Evolutionary conservation across 2,888 invertebrate species (phyloP).

Genomic region (Harpagoxenus sublaevis): DNA sequence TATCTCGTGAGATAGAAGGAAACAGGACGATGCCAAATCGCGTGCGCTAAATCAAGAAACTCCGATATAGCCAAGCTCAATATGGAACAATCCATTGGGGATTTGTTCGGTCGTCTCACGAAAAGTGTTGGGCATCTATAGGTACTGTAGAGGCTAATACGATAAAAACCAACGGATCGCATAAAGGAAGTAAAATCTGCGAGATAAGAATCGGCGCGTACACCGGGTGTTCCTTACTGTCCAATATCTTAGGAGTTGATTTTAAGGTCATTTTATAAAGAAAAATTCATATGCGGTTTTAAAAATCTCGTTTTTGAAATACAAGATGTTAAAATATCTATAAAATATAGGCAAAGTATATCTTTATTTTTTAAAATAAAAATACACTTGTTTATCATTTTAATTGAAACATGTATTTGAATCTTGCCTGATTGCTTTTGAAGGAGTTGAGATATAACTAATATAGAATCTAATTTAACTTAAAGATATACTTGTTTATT

Average conservation of each 20-base stretch:
- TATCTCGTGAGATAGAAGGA: constrained; percentile 29
- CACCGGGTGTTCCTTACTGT: neutral
- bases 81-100: constrained; percentile 3
- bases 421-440: too few species aligned
- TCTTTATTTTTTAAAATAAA: too few species aligned
- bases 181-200: neutral
- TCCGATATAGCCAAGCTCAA: constrained; percentile 3
- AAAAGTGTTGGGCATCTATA: neutral
- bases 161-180: neutral
- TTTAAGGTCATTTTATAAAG: neutral
- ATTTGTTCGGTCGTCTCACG: constrained; percentile 2
- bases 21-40: constrained; percentile 5
- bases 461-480: too few species aligned
- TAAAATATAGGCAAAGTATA: neutral
- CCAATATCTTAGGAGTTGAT: neutral
- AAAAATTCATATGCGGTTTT: neutral
- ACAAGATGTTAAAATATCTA: neutral
- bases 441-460: too few species aligned
- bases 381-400: too few species aligned
- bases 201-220: neutral
- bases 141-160: neutral
- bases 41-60: constrained; percentile 38
- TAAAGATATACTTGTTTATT: too few species aligned
- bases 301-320: neutral
- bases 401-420: too few species aligned